phyloP scores from a whole-genome alignment of 92 coral and sea anemone species.

The Anthopleura xanthogrammica region DNA sequence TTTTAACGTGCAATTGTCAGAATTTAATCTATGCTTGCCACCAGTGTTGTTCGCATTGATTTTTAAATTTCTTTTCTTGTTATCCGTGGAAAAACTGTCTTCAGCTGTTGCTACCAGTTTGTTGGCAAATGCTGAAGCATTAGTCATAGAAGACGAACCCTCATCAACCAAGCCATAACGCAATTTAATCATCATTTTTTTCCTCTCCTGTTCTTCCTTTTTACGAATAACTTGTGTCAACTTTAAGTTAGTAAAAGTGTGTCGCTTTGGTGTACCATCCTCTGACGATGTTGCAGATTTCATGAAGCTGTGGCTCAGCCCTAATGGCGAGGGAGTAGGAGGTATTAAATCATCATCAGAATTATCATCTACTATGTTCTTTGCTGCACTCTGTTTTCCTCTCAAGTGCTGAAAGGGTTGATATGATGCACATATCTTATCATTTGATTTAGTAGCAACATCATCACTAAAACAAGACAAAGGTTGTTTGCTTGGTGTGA shows the following conservation, averaged over 20 bases:
- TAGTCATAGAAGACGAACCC: not conserved
- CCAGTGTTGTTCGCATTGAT: not conserved
- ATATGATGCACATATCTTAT: not conserved
- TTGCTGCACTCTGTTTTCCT: not conserved
- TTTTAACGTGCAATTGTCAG: not conserved
- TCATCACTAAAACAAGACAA: not conserved
- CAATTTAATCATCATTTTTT: not conserved
- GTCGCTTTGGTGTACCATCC: not conserved
- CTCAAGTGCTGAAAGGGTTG: not conserved
- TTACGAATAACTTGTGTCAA: slow-evolving; percentile 6
- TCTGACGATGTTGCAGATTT: slow-evolving; percentile 4
- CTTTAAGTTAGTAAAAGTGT: slow-evolving; percentile 15
- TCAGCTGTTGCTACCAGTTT: not conserved
- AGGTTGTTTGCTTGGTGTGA: too few relatives aligned
- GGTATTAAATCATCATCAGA: slow-evolving; percentile 77
- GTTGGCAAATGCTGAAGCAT: not conserved
- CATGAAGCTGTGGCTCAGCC: slow-evolving; percentile 42
- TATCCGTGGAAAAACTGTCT: not conserved
- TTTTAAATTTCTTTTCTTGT: not conserved
- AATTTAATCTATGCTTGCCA: not conserved
- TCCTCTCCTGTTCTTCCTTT: slow-evolving; percentile 1
- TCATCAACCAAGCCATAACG: not conserved
- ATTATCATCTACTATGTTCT: slow-evolving; percentile 4
- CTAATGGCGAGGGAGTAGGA: slow-evolving; percentile 74
- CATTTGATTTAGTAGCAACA: not conserved